phyloP scores from a whole-genome alignment of 2,113 vertebrate genomes.

The Psilopogon haemacephalus region DNA sequence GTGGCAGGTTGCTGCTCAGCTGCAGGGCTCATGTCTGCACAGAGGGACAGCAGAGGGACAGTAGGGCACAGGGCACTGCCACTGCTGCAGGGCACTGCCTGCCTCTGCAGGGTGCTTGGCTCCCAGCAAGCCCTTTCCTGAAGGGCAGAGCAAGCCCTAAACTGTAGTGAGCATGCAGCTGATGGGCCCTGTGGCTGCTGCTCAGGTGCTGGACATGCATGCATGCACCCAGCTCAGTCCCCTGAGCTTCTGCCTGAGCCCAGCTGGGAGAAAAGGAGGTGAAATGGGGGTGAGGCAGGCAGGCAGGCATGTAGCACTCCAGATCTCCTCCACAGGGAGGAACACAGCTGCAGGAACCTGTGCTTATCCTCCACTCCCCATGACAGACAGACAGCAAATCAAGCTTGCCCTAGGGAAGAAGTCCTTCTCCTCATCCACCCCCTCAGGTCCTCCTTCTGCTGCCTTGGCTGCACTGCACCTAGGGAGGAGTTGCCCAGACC shows the following conservation, averaged over 20 bases:
- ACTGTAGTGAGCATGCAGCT: background rate
- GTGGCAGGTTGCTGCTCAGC: background rate
- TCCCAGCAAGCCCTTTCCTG: background rate
- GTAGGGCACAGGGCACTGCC: background rate
- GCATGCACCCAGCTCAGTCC: background rate
- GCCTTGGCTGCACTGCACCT: accelerated
- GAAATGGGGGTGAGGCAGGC: background rate
- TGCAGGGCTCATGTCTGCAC: accelerated
- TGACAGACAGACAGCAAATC: background rate
- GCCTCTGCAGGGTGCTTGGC: background rate
- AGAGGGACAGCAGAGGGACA: background rate
- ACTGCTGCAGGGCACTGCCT: background rate
- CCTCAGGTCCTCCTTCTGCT: background rate
- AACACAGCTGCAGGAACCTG: background rate
- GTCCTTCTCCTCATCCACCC: background rate
- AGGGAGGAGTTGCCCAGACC: background rate
- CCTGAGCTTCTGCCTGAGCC: background rate
- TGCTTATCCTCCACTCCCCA: background rate
- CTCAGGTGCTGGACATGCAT: background rate
- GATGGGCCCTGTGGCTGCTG: background rate
- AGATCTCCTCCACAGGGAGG: background rate
- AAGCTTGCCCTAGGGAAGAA: no score
- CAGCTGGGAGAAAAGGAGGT: background rate
- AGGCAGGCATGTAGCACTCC: background rate
- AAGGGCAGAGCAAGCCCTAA: background rate